phyloP scores from a whole-genome alignment of 2,888 invertebrate genomes.

The Phaedon cochleariae region DNA sequence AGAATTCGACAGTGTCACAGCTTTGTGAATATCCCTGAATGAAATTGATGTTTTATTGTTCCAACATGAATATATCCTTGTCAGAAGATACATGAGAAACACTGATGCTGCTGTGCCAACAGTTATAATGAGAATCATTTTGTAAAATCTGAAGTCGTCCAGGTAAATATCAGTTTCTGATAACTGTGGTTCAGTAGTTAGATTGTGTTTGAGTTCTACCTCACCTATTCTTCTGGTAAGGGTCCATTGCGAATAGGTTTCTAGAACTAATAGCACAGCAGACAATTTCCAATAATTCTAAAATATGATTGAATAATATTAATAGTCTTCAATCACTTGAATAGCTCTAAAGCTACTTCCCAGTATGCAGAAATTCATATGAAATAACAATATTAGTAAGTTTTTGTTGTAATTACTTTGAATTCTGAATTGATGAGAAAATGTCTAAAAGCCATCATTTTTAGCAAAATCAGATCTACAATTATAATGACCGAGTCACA shows the following conservation, averaged over 20 bases:
- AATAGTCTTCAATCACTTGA: too few relatives aligned
- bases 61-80: conserved; percentile 44
- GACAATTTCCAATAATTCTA: conserved; percentile 72
- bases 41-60: conserved; percentile 33
- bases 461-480: conserved; percentile 84
- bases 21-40: conserved; percentile 63
- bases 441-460: conserved; percentile 85
- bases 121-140: conserved; percentile 50
- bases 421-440: conserved; percentile 82
- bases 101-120: conserved; percentile 52
- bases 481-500: conserved; percentile 88
- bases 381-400: too few relatives aligned
- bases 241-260: conserved; percentile 80
- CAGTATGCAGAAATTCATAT: too few relatives aligned
- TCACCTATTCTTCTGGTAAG: conserved; percentile 19
- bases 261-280: conserved; percentile 78
- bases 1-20: conserved; percentile 69
- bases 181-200: conserved; percentile 42
- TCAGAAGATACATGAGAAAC: conserved; percentile 49
- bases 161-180: conserved; percentile 47
- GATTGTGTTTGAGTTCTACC: conserved; percentile 29
- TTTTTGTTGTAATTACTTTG: conserved; percentile 66
- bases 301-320: conserved; percentile 30
- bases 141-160: conserved; percentile 56
- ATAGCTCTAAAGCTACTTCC: too few relatives aligned